A percentile compares a stretch with the other conserved stretches of the same genome.
phyloP scores from a whole-genome alignment of 2,113 vertebrate genomes.

The Orthonyx spaldingii region DNA sequence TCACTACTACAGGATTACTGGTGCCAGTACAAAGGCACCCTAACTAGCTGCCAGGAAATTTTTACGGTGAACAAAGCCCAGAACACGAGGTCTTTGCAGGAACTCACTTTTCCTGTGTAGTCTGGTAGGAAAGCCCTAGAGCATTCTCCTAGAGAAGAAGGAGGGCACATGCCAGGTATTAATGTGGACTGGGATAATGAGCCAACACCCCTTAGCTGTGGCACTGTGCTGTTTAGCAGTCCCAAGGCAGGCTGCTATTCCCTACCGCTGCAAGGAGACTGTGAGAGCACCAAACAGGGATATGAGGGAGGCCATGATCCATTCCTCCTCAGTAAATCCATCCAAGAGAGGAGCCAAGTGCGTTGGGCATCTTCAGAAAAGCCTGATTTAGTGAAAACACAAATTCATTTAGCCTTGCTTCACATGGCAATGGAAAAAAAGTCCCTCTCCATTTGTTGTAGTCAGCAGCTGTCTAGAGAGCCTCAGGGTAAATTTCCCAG shows the following conservation, averaged over 20 bases:
- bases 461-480: neutral
- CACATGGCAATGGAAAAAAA: neutral
- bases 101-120: neutral
- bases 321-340: neutral
- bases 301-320: accelerated
- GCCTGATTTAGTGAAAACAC: neutral
- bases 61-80: neutral
- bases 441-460: neutral
- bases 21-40: neutral
- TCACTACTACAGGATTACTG: too few species aligned
- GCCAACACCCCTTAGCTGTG: neutral
- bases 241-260: neutral
- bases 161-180: accelerated
- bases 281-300: neutral
- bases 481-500: neutral
- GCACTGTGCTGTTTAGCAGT: neutral
- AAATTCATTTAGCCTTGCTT: neutral
- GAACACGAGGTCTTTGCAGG: accelerated
- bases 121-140: accelerated
- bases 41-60: accelerated
- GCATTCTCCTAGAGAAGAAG: accelerated
- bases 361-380: neutral
- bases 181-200: neutral
- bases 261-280: accelerated
- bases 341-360: accelerated